Evolutionary conservation across 1,140 invertebrate species (phyloP).

Genomic region (Pogonus chalceus): DNA sequence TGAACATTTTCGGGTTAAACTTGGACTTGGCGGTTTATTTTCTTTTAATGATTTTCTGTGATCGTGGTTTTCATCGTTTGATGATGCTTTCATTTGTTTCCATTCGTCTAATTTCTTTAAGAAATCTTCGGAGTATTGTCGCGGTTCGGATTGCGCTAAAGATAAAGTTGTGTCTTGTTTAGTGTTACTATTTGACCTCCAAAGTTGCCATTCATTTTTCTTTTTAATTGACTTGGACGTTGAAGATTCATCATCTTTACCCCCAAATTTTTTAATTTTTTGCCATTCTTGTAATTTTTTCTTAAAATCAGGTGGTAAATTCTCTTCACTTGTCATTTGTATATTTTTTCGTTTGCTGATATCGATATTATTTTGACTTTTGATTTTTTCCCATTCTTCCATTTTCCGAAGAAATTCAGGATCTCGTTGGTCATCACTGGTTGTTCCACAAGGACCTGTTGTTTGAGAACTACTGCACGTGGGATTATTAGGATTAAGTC

Average conservation of each 20-base stretch:
- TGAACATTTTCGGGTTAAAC: slow-evolving; percentile 31
- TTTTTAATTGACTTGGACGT: slow-evolving; percentile 37
- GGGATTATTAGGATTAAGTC: slow-evolving; percentile 14
- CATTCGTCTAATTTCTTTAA: slow-evolving; percentile 57
- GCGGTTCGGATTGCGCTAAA: slow-evolving; percentile 40
- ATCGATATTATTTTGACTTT: slow-evolving; percentile 18
- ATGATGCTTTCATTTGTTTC: slow-evolving; percentile 49
- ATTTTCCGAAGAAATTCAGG: slow-evolving; percentile 31
- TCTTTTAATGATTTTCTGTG: slow-evolving; percentile 12
- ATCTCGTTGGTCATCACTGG: slow-evolving; percentile 27
- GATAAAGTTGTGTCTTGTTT: slow-evolving; percentile 34
- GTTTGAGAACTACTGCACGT: slow-evolving; percentile 7
- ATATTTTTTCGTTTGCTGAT: slow-evolving; percentile 14
- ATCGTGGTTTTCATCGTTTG: slow-evolving; percentile 29
- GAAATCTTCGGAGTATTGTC: slow-evolving; percentile 55
- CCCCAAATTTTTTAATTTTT: slow-evolving; percentile 58
- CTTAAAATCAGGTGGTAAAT: slow-evolving; percentile 62
- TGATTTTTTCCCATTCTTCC: slow-evolving; percentile 35
- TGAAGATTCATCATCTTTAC: slow-evolving; percentile 55
- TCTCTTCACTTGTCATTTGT: slow-evolving; percentile 43
- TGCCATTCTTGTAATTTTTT: slow-evolving; percentile 81
- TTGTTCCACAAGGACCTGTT: slow-evolving; percentile 13
- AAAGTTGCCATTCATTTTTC: slow-evolving; percentile 62
- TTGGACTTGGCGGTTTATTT: slow-evolving; percentile 32
- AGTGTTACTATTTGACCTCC: slow-evolving; percentile 42